Percentiles rank a stretch among this genome's conserved stretches.
Conservation (phyloP, 2,888 invertebrate genomes). For the Drosophila imparisetae region DNA sequence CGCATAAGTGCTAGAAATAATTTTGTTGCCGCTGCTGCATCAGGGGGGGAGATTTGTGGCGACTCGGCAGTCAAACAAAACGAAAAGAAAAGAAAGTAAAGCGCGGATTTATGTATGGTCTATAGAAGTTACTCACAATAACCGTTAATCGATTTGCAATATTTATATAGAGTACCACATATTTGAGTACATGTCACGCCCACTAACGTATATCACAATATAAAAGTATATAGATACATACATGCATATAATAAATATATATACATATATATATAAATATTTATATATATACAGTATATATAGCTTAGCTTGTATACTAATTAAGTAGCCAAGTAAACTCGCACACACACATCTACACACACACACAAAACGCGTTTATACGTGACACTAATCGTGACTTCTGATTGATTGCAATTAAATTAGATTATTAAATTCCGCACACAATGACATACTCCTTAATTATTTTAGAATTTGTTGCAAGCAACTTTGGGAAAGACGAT, state of each 20-base stretch:
- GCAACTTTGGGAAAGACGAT: conserved; percentile 8
- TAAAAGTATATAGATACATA: conserved; percentile 36
- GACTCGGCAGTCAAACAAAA: conserved; percentile 5
- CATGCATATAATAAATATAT: conserved; percentile 37
- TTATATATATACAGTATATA: conserved; percentile 48
- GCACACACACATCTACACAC: conserved; percentile 6
- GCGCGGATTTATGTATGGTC: conserved; percentile 45
- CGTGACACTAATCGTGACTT: conserved; percentile 30
- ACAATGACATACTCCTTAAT: conserved; percentile 2
- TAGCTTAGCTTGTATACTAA: conserved; percentile 70
- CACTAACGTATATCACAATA: conserved; percentile 61
- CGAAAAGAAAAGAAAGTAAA: conserved; percentile 10
- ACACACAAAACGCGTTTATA: conserved; percentile 20
- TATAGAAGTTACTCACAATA: conserved; percentile 58
- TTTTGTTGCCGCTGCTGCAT: conserved; percentile 4
- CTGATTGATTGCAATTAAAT: background rate
- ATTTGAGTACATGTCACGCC: conserved; percentile 50
- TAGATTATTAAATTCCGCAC: background rate
- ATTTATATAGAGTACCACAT: conserved; percentile 57
- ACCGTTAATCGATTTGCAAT: conserved; percentile 68
- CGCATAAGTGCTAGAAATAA: conserved; percentile 33
- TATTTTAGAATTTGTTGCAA: background rate
- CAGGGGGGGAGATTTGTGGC: background rate
- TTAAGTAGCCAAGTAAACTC: conserved; percentile 54
- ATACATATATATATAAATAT: conserved; percentile 48